Conservation (phyloP, 2,888 invertebrate species). For the Hyposoter dolosus region DNA sequence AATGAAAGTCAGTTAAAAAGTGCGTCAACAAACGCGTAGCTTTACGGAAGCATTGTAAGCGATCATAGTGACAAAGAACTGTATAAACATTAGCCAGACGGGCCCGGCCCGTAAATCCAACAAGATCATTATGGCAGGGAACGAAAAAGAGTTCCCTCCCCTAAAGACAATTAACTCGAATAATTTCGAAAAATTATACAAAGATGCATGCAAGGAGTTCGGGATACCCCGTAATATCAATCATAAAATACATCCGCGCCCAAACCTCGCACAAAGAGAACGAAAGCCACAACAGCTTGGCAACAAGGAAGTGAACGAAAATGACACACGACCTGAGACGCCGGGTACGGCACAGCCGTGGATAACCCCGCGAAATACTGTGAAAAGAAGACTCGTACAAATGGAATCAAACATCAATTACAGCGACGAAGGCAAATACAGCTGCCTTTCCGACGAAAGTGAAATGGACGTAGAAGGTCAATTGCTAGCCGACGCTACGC, state of each 20-base stretch:
- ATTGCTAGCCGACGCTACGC: not conserved
- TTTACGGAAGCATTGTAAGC: not conserved
- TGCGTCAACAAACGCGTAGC: not conserved
- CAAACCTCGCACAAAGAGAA: not conserved
- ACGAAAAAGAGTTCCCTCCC: constrained; percentile 2
- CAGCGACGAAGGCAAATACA: not conserved
- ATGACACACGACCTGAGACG: not conserved
- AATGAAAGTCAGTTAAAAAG: too few relatives aligned
- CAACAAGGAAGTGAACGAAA: not conserved
- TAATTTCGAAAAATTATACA: constrained; percentile 2
- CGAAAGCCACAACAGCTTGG: not conserved
- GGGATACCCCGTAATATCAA: not conserved
- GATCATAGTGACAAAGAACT: too few relatives aligned
- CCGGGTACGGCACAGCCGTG: not conserved
- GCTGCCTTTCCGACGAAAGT: constrained; percentile 23
- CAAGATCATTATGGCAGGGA: constrained; percentile 8
- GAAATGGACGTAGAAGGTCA: not conserved
- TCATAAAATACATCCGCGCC: not conserved
- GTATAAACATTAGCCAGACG: too few relatives aligned
- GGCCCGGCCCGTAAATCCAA: too few relatives aligned
- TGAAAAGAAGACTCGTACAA: constrained; percentile 5
- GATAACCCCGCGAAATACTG: constrained; percentile 16
- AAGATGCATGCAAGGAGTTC: constrained; percentile 15
- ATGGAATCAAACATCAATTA: not conserved
- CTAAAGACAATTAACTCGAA: constrained; percentile 3